These are phyloP conservation scores for Congeria kusceri DNA, from an alignment of 2,888 invertebrate genomes.

Conservation along the genomic window DNA sequence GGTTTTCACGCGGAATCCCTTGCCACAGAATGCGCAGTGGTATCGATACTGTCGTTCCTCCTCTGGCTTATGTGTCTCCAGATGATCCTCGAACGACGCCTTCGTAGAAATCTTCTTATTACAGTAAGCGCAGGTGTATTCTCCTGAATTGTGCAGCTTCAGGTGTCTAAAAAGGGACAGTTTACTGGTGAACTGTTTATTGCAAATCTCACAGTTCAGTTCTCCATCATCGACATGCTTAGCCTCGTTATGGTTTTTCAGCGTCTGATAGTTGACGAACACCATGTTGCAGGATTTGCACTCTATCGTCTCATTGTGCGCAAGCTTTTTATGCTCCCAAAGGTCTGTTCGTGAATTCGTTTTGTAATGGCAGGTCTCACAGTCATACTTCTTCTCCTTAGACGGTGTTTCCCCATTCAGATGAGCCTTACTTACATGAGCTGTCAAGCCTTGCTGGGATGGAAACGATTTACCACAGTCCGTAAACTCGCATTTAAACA, in stretches of 20 bases:
- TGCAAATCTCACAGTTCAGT: constrained; percentile 60
- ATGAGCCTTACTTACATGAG: constrained; percentile 49
- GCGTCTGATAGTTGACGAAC: constrained; percentile 49
- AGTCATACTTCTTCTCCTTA: constrained; percentile 41
- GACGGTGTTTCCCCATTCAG: neutral
- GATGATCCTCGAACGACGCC: constrained; percentile 67
- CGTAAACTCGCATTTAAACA: constrained; percentile 49
- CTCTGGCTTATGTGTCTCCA: constrained; percentile 72
- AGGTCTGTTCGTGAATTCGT: constrained; percentile 49
- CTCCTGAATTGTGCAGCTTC: constrained; percentile 41
- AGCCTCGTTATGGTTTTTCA: constrained; percentile 63
- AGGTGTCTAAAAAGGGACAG: constrained; percentile 68
- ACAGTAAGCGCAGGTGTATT: constrained; percentile 57
- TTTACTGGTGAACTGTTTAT: constrained; percentile 61
- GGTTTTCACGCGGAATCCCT: constrained; percentile 64
- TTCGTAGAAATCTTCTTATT: constrained; percentile 64
- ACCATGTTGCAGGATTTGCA: constrained; percentile 65
- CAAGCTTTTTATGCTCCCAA: constrained; percentile 53
- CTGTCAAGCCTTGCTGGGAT: constrained; percentile 23
- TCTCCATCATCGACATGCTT: constrained; percentile 56
- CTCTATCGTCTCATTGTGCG: constrained; percentile 41
- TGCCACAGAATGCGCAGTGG: constrained; percentile 71
- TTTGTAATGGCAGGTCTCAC: constrained; percentile 59
- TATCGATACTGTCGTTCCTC: constrained; percentile 67
- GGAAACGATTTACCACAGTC: constrained; percentile 54